Evolutionary conservation across 2,888 invertebrate species (phyloP).

Genomic region (Brachypalpus laphriformis): DNA sequence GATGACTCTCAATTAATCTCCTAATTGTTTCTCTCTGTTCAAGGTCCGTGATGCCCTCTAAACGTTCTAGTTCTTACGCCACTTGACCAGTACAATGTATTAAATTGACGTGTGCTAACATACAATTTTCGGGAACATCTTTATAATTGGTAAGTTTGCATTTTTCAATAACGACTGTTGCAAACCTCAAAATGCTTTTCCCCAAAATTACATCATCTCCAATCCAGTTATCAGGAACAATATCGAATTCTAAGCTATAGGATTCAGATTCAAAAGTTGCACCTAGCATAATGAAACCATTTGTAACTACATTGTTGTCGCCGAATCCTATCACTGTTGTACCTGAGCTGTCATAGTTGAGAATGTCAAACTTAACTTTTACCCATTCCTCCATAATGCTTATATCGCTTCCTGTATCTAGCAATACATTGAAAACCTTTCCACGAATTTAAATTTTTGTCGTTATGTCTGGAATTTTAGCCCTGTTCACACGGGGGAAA

Average conservation of each 20-base stretch:
- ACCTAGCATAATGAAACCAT: too few relatives aligned
- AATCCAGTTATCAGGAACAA: background rate
- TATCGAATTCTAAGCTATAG: background rate
- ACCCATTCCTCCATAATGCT: background rate
- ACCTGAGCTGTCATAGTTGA: background rate
- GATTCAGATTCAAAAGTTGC: background rate
- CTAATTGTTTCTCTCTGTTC: background rate
- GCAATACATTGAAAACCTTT: background rate
- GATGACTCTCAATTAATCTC: background rate
- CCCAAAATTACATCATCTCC: too few relatives aligned
- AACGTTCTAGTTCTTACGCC: background rate
- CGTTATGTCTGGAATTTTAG: too few relatives aligned
- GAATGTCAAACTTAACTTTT: too few relatives aligned
- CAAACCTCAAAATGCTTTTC: background rate
- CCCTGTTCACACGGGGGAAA: too few relatives aligned
- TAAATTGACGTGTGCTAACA: background rate
- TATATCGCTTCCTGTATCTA: slow-evolving; percentile 3
- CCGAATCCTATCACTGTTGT: background rate
- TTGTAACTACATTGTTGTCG: background rate
- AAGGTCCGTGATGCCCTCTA: background rate
- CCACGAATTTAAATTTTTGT: background rate
- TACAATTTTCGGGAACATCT: background rate
- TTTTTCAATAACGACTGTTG: background rate
- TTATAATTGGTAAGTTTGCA: background rate
- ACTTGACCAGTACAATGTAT: background rate